Evolutionary conservation across 2,888 invertebrate species (phyloP), one percentile per base, ranked within the genome.

Genomic region (Plebejus anna): DNA sequence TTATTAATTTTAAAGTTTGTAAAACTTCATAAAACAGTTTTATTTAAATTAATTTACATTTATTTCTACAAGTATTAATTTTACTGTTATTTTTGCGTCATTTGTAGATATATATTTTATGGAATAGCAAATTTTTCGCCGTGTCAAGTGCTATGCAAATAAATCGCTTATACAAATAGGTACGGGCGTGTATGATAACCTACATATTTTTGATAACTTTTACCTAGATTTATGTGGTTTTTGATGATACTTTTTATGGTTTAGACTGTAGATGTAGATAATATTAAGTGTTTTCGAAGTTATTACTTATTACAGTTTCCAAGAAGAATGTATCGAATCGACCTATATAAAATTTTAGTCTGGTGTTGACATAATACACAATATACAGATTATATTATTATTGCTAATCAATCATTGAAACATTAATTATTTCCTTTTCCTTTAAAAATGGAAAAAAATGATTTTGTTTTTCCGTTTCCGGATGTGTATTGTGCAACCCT

Each of bases 101-200:
- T 61, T 61, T 11, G 13, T 36, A 36, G 4, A 47, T 11, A 42
- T 9, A 2, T 32, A 32, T 66, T 66, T 36, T 32, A 5, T 13
- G 36, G 32, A 36, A 36, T 13, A 4, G 32, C 32, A 36, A 57
- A 59, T 66, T 32, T 32, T 75, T 79, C 75, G 76, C 59, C 70
- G 76, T 73, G 70, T 75, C 32, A 71, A 57, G 51, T 71, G 42
- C 42, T 36, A 6, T 32, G 36, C 70, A 32, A 51, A 76, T 55
- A 51, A 16, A 22, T 38, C 16, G 55, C 16, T 4, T 55, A 47
- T 47, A 51, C 72, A 71, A 71, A 72, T 72, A 22, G 22, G 0
- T 22, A 72, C 32, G 72, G 72, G 47, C 47, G 70, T 32, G 47
- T 9, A 51, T 55, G 73, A 73, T 73, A 73, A 73, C 55, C 73